These are phyloP conservation scores for Siniperca obscura DNA, from an alignment of 2,797 vertebrate genomes.

Conservation along the genomic window DNA sequence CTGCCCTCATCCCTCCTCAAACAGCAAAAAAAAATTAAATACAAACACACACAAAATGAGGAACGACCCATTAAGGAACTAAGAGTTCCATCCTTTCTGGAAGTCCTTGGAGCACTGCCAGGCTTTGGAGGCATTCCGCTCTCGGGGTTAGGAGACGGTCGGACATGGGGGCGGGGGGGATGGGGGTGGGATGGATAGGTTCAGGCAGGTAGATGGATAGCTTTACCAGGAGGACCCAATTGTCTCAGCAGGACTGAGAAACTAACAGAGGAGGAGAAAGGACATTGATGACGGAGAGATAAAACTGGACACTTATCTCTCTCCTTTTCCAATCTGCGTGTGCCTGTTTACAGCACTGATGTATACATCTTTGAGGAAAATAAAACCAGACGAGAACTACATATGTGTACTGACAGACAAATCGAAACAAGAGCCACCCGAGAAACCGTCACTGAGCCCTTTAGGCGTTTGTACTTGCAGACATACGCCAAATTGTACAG, in stretches of 20 bases:
- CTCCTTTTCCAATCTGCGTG: conserved; percentile 88
- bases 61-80: conserved; percentile 24
- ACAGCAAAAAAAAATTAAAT: conserved; percentile 13
- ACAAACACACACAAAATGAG: conserved; percentile 26
- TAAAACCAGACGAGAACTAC: conserved; percentile 29
- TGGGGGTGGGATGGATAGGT: not conserved
- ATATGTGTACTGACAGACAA: conserved; percentile 35
- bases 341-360: conserved; percentile 99
- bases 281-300: conserved; percentile 52
- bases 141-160: conserved; percentile 2
- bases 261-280: conserved; percentile 79
- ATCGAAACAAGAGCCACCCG: conserved; percentile 39
- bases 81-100: conserved; percentile 42
- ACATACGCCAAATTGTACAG: conserved; percentile 95
- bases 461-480: conserved; percentile 94
- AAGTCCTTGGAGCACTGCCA: conserved; percentile 79
- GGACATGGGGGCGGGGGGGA: not conserved
- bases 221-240: conserved; percentile 83
- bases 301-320: conserved; percentile 65
- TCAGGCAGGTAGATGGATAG: conserved; percentile 75
- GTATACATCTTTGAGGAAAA: conserved; percentile 86
- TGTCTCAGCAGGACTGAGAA: conserved; percentile 99
- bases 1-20: conserved; percentile 33
- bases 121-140: conserved; percentile 65
- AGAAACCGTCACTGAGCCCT: conserved; percentile 92